Conservation (phyloP, 2,888 invertebrate species). For the Melikaiella ostensackeni region DNA sequence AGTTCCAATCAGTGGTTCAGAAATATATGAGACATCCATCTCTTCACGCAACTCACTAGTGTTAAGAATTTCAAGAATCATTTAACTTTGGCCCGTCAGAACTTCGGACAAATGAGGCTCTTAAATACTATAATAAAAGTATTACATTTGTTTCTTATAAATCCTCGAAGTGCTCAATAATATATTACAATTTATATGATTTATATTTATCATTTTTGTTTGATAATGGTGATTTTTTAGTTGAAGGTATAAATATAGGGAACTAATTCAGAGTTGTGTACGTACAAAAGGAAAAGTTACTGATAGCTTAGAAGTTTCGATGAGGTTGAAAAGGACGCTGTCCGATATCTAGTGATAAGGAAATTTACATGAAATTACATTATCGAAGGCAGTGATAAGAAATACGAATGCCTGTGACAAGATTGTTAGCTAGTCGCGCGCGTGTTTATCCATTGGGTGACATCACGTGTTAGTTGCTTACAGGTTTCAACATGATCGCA, state of each 20-base stretch:
- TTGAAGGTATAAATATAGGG: neutral
- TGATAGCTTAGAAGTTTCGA: constrained; percentile 12
- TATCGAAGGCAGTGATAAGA: constrained; percentile 59
- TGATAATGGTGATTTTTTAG: neutral
- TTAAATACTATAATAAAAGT: neutral
- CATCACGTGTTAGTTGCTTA: constrained; percentile 51
- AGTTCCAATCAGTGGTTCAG: neutral
- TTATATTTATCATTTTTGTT: neutral
- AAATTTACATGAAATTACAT: constrained; percentile 57
- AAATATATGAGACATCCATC: constrained; percentile 3
- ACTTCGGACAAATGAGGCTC: constrained; percentile 10
- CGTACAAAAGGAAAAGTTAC: constrained; percentile 1
- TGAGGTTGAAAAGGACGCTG: constrained; percentile 22
- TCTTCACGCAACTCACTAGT: constrained; percentile 54
- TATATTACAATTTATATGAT: neutral
- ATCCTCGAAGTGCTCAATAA: neutral
- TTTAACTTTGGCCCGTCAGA: constrained; percentile 51
- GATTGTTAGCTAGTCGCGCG: constrained; percentile 20
- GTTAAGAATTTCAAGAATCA: constrained; percentile 60
- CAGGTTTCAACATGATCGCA: constrained; percentile 44
- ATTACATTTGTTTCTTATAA: neutral
- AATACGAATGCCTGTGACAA: constrained; percentile 40
- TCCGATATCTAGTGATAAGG: constrained; percentile 49
- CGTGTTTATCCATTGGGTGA: constrained; percentile 46
- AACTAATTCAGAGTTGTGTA: neutral